Percentiles rank a stretch among this genome's conserved stretches.
phyloP scores from a whole-genome alignment of 2,113 vertebrate species.

The Antechinus stuartii region DNA sequence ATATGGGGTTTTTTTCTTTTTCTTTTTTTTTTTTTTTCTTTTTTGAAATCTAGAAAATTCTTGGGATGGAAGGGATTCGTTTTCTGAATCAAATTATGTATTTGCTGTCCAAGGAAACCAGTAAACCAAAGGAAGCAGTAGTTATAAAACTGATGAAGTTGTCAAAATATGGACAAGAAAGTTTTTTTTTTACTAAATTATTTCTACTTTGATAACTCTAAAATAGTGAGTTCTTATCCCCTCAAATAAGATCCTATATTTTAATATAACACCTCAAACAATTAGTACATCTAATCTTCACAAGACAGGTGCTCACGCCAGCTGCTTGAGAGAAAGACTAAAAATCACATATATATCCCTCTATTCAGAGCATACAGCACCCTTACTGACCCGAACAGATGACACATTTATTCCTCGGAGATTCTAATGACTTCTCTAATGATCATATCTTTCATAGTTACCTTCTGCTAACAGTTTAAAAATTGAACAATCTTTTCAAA shows the following conservation, averaged over 20 bases:
- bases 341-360: conserved; percentile 21
- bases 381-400: conserved; percentile 49
- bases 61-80: background rate
- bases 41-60: conserved; percentile 51
- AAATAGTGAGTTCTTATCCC: conserved; percentile 67
- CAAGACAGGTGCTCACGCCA: conserved; percentile 41
- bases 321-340: conserved; percentile 47
- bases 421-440: conserved; percentile 67
- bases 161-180: conserved; percentile 63
- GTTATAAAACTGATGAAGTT: conserved; percentile 71
- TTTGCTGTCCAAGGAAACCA: conserved; percentile 51
- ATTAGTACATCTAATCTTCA: conserved; percentile 57
- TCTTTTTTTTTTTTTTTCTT: too few relatives aligned
- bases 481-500: conserved; percentile 11
- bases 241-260: conserved; percentile 64
- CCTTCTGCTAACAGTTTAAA: conserved; percentile 18
- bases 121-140: conserved; percentile 51
- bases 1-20: too few relatives aligned
- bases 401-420: background rate
- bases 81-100: conserved; percentile 68
- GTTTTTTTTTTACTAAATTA: conserved; percentile 70
- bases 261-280: conserved; percentile 61
- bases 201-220: conserved; percentile 68
- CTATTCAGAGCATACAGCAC: background rate
- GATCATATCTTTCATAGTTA: conserved; percentile 45